Conservation (phyloP, 2,888 invertebrate species). For the Orthosia cruda region DNA sequence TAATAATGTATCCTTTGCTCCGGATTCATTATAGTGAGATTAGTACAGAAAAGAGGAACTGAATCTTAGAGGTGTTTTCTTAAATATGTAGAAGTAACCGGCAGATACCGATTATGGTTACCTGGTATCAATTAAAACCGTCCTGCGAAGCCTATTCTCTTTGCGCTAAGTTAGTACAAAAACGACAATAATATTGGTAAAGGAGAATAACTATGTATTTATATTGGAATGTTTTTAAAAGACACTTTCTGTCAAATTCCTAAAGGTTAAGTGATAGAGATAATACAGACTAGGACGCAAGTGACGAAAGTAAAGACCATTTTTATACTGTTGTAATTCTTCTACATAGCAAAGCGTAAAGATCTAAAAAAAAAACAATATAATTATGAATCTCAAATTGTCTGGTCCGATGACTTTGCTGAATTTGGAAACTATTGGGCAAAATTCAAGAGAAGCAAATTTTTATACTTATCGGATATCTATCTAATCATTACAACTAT, state of each 20-base stretch:
- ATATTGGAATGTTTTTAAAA: slow-evolving; percentile 41
- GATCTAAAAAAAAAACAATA: slow-evolving; percentile 26
- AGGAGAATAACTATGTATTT: slow-evolving; percentile 37
- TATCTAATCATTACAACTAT: slow-evolving; percentile 2
- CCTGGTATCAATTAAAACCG: slow-evolving; percentile 70
- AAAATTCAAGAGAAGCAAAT: neutral
- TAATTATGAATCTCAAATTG: slow-evolving; percentile 62
- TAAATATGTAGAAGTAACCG: slow-evolving; percentile 20
- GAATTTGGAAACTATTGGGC: slow-evolving; percentile 1
- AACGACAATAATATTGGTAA: slow-evolving; percentile 82
- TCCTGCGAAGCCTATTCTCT: slow-evolving; percentile 76
- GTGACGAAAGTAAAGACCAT: slow-evolving; percentile 14
- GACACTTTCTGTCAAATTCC: slow-evolving; percentile 33
- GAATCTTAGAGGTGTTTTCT: slow-evolving; percentile 17
- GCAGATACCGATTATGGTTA: slow-evolving; percentile 40
- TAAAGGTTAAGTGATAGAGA: slow-evolving; percentile 19
- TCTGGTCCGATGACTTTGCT: slow-evolving; percentile 16
- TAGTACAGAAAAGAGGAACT: slow-evolving; percentile 10
- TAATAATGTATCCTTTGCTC: slow-evolving; percentile 12
- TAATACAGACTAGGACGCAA: slow-evolving; percentile 19
- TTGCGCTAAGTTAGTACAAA: slow-evolving; percentile 83
- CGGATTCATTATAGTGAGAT: slow-evolving; percentile 11
- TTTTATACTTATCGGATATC: neutral
- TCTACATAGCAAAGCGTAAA: slow-evolving; percentile 33
- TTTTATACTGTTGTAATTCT: slow-evolving; percentile 26